phyloP scores from a whole-genome alignment of 2,888 invertebrate species.

The Epirrita christyi region DNA sequence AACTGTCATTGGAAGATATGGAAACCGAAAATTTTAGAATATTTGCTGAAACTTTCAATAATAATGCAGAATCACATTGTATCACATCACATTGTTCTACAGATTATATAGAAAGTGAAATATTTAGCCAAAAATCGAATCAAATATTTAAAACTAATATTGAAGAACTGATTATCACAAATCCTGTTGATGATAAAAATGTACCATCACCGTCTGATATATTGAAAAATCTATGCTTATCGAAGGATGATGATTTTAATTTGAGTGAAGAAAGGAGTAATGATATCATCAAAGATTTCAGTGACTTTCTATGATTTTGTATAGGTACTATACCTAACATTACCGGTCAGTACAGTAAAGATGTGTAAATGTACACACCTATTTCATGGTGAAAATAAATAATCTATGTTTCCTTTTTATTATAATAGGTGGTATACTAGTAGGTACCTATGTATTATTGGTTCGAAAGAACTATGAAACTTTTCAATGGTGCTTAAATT shows the following conservation, averaged over 20 bases:
- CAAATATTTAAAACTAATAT: constrained; percentile 69
- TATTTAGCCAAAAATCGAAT: constrained; percentile 42
- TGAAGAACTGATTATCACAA: constrained; percentile 62
- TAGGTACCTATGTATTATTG: too few species aligned
- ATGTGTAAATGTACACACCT: too few species aligned
- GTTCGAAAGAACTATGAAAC: too few species aligned
- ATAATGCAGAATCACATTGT: constrained; percentile 36
- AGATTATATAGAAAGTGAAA: constrained; percentile 7
- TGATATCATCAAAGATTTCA: constrained; percentile 52
- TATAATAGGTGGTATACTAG: too few species aligned
- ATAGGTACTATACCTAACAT: too few species aligned
- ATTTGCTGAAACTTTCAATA: constrained; percentile 58
- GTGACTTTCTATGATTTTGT: constrained; percentile 48
- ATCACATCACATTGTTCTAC: constrained; percentile 1
- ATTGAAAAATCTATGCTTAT: constrained; percentile 86
- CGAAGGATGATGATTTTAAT: constrained; percentile 69
- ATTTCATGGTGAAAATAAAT: too few species aligned
- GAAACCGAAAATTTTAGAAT: constrained; percentile 74
- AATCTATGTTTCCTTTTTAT: too few species aligned
- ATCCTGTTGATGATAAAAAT: constrained; percentile 74
- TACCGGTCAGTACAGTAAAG: too few species aligned
- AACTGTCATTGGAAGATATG: constrained; percentile 77
- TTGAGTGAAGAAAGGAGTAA: constrained; percentile 43
- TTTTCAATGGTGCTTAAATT: too few species aligned
- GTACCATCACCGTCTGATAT: constrained; percentile 87